phyloP scores from a whole-genome alignment of 2,113 vertebrate species.

The Riparia riparia region DNA sequence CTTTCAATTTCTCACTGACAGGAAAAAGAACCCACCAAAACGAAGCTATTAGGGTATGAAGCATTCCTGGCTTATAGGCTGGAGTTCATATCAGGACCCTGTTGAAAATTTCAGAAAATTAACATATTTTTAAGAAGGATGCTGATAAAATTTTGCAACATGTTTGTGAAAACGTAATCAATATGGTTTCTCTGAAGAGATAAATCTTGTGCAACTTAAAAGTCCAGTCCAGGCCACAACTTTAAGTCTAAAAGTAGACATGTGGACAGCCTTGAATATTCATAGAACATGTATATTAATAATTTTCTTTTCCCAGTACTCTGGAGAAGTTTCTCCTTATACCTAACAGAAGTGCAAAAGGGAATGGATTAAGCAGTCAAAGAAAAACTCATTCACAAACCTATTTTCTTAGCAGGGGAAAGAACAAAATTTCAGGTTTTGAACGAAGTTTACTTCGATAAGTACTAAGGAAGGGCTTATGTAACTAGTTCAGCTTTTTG shows the following conservation, averaged over 20 bases:
- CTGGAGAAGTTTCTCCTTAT: not conserved
- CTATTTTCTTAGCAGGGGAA: not conserved
- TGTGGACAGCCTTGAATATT: not conserved
- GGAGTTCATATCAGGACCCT: not conserved
- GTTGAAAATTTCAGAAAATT: not conserved
- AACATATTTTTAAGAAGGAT: not conserved
- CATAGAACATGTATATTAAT: not conserved
- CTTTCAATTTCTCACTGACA: not conserved
- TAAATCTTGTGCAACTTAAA: not conserved
- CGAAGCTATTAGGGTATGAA: not conserved
- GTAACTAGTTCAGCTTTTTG: not conserved
- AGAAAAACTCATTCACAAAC: not conserved
- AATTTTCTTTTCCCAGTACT: not conserved
- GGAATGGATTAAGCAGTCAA: not conserved
- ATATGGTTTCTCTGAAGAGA: not conserved
- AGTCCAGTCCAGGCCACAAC: not conserved
- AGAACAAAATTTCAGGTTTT: not conserved
- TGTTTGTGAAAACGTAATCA: not conserved
- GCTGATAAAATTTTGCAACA: not conserved
- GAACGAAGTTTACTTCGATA: not conserved
- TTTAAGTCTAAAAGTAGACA: not conserved
- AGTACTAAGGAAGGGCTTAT: not conserved
- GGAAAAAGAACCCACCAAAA: not conserved
- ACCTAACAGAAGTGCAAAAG: not conserved
- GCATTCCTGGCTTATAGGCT: not conserved